Base-by-base conservation (phyloP, 2,113 vertebrate species). In the Oreocharis arfaki region DNA sequence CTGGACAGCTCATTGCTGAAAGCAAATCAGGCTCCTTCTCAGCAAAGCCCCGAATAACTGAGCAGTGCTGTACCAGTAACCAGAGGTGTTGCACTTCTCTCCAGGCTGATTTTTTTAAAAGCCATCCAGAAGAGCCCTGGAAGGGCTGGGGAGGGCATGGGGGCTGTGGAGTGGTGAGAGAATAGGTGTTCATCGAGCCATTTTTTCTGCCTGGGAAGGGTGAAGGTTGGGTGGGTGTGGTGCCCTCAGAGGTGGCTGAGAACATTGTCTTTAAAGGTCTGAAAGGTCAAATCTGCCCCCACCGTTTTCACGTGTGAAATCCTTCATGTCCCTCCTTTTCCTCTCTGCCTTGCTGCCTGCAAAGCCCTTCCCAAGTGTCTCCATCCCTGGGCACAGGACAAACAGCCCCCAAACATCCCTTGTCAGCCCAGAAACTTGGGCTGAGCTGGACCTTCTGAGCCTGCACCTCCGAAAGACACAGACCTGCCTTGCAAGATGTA, bases 251-350 rank as follows among this genome's bases (percentile, higher is more conserved):
- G 32, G 32, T 3, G 13, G 13, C 56, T 39, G 53, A 86, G 39
- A 49, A 16, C 21, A 16, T 30, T 35, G 7, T n/a, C 59, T 47
- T 60, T 21, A 19, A 73, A 77, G 24, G 59, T 64, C 50, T 1
- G 0, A 46, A 75, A 84, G 20, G 15, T 46, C 68, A 41, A 46
- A 49, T 41, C 37, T 65, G 8, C 3, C 42, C 27, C 11, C 33
- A 3, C 6, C 30, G 21, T n/a, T 32, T 14, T 24, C 47, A 42
- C 0, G 0, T 4, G 16, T 22, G n/a, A 35, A 1, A 0, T 26
- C 35, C 33, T 50, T 60, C 49, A 10, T 4, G 0, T 65, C 41
- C 30, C 22, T 73, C 63, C 28, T 64, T 35, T 42, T 55, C 61
- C 57, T 44, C 32, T 15, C 41, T 73, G 18, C 13, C 57, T 75